Conservation (phyloP, 2,888 invertebrate genomes). For the Odontothrips loti region DNA sequence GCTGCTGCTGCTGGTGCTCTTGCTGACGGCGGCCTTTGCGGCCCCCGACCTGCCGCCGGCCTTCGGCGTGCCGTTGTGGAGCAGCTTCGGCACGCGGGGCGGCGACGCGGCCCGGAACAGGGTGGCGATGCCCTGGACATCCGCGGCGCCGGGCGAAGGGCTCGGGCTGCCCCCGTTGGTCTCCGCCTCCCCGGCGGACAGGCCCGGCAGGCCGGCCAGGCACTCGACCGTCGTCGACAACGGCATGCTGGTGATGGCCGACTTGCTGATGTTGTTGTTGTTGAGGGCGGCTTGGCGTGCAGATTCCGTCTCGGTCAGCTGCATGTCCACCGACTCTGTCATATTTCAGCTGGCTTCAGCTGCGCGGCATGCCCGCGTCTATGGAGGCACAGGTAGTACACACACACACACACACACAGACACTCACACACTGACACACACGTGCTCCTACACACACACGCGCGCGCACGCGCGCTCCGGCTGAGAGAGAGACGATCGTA, state of each 20-base stretch:
- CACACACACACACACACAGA: not conserved
- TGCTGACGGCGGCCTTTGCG: not conserved
- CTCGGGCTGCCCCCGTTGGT: not conserved
- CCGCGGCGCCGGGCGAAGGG: not conserved
- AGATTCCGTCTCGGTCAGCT: not conserved
- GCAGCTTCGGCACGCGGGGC: not conserved
- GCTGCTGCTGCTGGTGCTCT: not conserved
- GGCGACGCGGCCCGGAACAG: not conserved
- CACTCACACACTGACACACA: not conserved
- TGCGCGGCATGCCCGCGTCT: not conserved
- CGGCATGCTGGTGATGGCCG: not conserved
- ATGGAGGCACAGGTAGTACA: not conserved
- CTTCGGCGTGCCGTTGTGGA: not conserved
- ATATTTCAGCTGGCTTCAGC: not conserved
- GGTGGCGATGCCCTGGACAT: not conserved
- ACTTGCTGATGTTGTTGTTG: slow-evolving; percentile 5
- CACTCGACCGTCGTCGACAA: not conserved
- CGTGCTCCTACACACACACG: not conserved
- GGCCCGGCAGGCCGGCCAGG: not conserved
- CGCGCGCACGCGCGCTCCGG: slow-evolving; percentile 13
- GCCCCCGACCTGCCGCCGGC: not conserved
- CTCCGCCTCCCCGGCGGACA: not conserved
- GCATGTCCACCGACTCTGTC: slow-evolving; percentile 9
- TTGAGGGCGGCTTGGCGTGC: slow-evolving; percentile 5
- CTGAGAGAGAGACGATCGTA: not conserved